phyloP scores from a whole-genome alignment of 2,113 vertebrate genomes.

The Dipodomys merriami region DNA sequence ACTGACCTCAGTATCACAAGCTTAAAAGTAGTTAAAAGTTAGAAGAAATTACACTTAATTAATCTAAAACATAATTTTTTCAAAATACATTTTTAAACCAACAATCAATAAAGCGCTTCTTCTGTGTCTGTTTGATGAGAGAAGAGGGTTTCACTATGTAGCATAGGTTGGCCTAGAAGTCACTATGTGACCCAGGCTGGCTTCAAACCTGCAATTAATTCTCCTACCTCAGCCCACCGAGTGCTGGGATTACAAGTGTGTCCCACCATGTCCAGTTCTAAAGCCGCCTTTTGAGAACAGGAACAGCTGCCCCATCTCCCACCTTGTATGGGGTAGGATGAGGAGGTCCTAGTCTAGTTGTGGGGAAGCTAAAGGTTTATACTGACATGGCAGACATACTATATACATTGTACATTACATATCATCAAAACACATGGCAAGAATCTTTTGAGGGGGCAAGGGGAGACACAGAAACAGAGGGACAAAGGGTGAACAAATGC shows the following conservation, averaged over 20 bases:
- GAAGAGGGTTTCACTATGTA: not conserved
- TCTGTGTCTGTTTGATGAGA: not conserved
- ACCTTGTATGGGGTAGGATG: too few species aligned
- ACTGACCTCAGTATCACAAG: not conserved
- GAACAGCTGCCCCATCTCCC: not conserved
- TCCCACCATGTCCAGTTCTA: not conserved
- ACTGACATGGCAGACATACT: not conserved
- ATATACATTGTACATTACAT: not conserved
- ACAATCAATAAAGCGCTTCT: not conserved
- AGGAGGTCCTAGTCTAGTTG: not conserved
- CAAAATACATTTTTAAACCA: not conserved
- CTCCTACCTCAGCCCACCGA: not conserved
- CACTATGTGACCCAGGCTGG: not conserved
- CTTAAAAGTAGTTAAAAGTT: slow-evolving; percentile 14
- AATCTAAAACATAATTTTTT: slow-evolving; percentile 10
- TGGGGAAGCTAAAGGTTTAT: not conserved
- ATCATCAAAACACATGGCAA: not conserved
- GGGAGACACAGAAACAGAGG: too few species aligned
- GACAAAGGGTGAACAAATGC: too few species aligned
- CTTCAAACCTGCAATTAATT: not conserved
- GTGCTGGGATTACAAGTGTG: not conserved
- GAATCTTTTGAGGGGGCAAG: not conserved
- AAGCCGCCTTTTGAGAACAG: not conserved
- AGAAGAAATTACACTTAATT: not conserved
- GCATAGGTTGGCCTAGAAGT: not conserved